phyloP scores from a whole-genome alignment of 2,797 vertebrate species.

The Falco naumanni region DNA sequence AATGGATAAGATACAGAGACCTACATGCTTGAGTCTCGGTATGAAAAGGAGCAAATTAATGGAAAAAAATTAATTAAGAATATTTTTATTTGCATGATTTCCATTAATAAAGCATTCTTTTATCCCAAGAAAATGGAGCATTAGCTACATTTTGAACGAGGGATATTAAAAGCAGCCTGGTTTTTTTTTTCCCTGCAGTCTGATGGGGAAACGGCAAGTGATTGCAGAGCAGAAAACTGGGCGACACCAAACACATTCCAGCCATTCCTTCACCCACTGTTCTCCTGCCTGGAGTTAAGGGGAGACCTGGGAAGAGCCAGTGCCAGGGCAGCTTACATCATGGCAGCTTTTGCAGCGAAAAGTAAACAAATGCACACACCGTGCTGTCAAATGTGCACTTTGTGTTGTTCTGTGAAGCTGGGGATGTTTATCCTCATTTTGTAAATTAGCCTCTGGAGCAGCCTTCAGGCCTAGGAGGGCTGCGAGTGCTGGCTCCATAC shows the following conservation, averaged over 20 bases:
- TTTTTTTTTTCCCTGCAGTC: neutral
- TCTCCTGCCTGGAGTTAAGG: neutral
- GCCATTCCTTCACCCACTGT: conserved; percentile 57
- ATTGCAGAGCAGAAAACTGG: conserved; percentile 23
- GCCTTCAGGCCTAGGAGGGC: neutral
- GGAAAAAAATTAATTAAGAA: neutral
- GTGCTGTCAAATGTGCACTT: too few relatives aligned
- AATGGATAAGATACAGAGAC: neutral
- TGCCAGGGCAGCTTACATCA: neutral
- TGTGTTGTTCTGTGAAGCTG: neutral
- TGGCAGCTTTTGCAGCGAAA: neutral
- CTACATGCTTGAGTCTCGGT: neutral
- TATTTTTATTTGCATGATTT: conserved; percentile 1
- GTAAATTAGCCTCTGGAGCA: neutral
- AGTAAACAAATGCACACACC: neutral
- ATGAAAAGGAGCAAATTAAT: neutral
- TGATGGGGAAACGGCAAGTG: conserved; percentile 19
- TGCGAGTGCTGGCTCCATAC: neutral
- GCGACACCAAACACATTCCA: conserved; percentile 55
- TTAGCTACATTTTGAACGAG: neutral
- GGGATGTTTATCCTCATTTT: neutral
- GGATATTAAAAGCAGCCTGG: neutral
- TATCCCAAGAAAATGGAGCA: neutral
- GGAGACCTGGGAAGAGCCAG: neutral
- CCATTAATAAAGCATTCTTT: neutral